These are phyloP conservation scores for Stichodactyla helianthus DNA, from an alignment of 64 coral and sea anemone species.

Conservation along the genomic window DNA sequence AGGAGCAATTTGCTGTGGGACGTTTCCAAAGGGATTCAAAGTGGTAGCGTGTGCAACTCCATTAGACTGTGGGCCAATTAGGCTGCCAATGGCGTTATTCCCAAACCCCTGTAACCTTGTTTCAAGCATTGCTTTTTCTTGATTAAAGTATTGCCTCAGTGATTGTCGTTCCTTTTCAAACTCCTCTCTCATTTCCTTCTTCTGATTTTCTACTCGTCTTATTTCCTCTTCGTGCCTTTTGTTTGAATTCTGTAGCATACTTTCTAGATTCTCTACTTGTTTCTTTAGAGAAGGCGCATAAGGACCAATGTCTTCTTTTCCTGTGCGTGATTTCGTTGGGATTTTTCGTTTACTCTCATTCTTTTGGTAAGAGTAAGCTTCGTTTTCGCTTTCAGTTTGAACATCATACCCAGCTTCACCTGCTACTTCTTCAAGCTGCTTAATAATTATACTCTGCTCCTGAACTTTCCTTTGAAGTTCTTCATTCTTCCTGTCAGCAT, in stretches of 20 bases:
- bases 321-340: background rate
- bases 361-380: background rate
- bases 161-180: conserved; percentile 71
- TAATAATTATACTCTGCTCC: conserved; percentile 47
- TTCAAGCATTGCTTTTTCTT: conserved; percentile 41
- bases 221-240: conserved; percentile 66
- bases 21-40: too few species aligned
- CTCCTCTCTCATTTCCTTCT: conserved; percentile 55
- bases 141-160: conserved; percentile 53
- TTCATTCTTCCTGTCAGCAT: conserved; percentile 48
- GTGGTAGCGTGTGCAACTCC: background rate
- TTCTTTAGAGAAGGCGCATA: conserved; percentile 38
- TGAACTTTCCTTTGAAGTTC: conserved; percentile 52
- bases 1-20: background rate
- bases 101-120: conserved; percentile 3
- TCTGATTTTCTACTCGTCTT: conserved; percentile 55
- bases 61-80: background rate
- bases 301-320: background rate
- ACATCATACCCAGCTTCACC: conserved; percentile 29
- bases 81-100: background rate
- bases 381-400: conserved; percentile 7
- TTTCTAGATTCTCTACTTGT: conserved; percentile 67
- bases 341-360: background rate
- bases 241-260: conserved; percentile 39
- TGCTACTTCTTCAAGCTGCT: conserved; percentile 40